A percentile compares a stretch with the other conserved stretches of the same genome.
These are phyloP conservation scores for Choristoneura rosaceana DNA, from an alignment of 2,888 invertebrate genomes.

Conservation along the genomic window DNA sequence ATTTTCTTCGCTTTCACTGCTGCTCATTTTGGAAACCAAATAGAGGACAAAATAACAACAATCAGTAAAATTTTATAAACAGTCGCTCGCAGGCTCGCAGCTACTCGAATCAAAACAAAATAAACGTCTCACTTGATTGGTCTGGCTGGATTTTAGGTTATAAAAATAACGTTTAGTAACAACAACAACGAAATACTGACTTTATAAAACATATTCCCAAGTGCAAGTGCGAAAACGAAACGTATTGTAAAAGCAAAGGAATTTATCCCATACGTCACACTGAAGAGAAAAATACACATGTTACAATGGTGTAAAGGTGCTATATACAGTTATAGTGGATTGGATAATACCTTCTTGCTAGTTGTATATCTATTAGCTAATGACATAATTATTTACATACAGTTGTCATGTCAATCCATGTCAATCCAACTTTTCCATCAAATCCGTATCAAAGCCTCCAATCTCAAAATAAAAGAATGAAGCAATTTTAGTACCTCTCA, in stretches of 20 bases:
- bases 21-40: slow-evolving; percentile 51
- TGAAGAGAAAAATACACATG: no score
- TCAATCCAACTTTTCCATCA: neutral
- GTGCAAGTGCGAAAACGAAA: no score
- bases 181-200: no score
- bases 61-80: neutral
- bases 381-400: neutral
- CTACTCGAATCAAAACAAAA: slow-evolving; percentile 10
- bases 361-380: neutral
- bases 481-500: neutral
- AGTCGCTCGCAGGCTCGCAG: neutral
- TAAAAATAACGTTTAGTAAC: no score
- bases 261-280: neutral
- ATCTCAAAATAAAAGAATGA: neutral
- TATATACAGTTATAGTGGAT: no score
- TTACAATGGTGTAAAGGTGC: no score
- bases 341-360: neutral
- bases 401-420: neutral
- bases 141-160: no score
- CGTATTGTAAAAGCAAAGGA: neutral
- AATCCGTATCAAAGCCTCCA: neutral
- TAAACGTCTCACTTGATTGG: neutral
- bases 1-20: slow-evolving; percentile 54
- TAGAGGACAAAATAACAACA: slow-evolving; percentile 6
- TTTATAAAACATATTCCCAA: no score